A percentile compares a stretch with the other conserved stretches of the same genome.
These are phyloP conservation scores for honey bee (Apis mellifera) DNA, from an alignment of 1,140 invertebrate species.

Conservation along the genomic window Amel_HAv3.1 CM009939.2:6593501-6594000, in stretches of 20 bases:
- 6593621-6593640: constrained; percentile 54
- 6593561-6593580: constrained; percentile 38
- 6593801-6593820: constrained; percentile 57
- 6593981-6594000: constrained; percentile 82
- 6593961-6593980: constrained; percentile 48
- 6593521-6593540: constrained; percentile 11
- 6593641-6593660: constrained; percentile 50
- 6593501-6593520: constrained; percentile 13
- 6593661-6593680: constrained; percentile 49
- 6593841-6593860: constrained; percentile 57
- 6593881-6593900: constrained; percentile 45
- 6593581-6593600: constrained; percentile 35
- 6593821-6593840: constrained; percentile 64
- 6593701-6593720: constrained; percentile 41
- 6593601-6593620: constrained; percentile 50
- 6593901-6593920: constrained; percentile 68
- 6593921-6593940: constrained; percentile 71
- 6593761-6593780: constrained; percentile 26
- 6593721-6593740: constrained; percentile 18
- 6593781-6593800: constrained; percentile 14
- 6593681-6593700: constrained; percentile 47
- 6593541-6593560: constrained; percentile 14
- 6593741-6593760: constrained; percentile 5
- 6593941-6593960: constrained; percentile 62
- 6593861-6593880: constrained; percentile 29